These are phyloP conservation scores for Catharus minimus DNA, from an alignment of 2,113 vertebrate genomes.

Conservation along the genomic window DNA sequence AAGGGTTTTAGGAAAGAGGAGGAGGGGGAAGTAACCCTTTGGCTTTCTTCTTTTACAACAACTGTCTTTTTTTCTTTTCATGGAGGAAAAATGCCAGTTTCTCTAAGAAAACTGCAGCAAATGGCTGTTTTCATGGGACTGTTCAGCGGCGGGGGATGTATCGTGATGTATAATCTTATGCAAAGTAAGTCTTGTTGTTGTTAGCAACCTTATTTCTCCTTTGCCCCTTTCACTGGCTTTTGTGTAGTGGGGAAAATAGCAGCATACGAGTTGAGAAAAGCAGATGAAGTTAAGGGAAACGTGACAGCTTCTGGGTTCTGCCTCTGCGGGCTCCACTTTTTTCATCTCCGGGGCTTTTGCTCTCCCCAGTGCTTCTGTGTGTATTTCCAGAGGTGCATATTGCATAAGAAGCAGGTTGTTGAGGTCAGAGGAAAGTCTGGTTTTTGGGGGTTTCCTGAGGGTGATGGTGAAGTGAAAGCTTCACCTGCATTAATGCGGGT, in stretches of 20 bases:
- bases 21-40: not conserved
- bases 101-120: conserved; percentile 77
- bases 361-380: not conserved
- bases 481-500: not conserved
- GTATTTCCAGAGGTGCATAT: not conserved
- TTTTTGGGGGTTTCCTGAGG: not conserved
- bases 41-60: conserved; percentile 22
- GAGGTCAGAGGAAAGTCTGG: not conserved
- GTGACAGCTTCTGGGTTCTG: not conserved
- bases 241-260: not conserved
- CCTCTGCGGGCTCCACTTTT: not conserved
- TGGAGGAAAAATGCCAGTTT: conserved; percentile 72
- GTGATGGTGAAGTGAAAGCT: not conserved
- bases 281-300: not conserved
- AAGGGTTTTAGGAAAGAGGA: not conserved
- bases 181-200: conserved; percentile 75
- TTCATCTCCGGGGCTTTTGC: not conserved
- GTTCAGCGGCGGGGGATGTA: conserved; percentile 71
- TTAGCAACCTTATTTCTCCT: conserved; percentile 24
- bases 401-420: not conserved
- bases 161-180: conserved; percentile 82
- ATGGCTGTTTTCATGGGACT: conserved; percentile 82
- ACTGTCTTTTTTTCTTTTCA: conserved; percentile 46
- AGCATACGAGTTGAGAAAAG: not conserved
- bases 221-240: not conserved